Base-by-base conservation (phyloP, 2,113 vertebrate species). In the Myiagra hebetior region DNA sequence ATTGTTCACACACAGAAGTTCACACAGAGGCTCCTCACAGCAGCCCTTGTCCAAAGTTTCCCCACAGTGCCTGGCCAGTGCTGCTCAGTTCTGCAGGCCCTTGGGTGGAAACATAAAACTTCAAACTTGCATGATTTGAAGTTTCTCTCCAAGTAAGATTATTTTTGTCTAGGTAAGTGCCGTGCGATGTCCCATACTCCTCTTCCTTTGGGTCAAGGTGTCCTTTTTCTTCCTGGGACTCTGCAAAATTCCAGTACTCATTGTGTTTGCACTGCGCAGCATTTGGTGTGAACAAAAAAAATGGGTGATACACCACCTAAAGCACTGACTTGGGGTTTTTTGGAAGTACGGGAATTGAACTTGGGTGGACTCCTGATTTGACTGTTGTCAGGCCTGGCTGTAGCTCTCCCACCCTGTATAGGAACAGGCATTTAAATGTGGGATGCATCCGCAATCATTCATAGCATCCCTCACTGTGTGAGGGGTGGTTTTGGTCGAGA, bases 131-230 rank as follows among this genome's bases (percentile, higher is more conserved):
- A 3, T 15, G 67, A 55, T 50, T 77, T 33, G 27, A 55, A 81
- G 35, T 26, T 69, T 87, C 33, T 77, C 44, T 89, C 49, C 41
- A 19, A 79, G 31, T n/a, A 68, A 55, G 3, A 65, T 84, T 37
- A 17, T 35, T 94, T 82, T 60, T 69, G 64, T 56, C 39, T 52
- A 16, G 24, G 41, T 41, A 24, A 73, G 63, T 52, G 33, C 30
- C 1, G 0, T 52, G 30, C 24, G 2, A 0, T 41, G 42, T 74
- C 82, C 57, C 22, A 8, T 62, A 31, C 22, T 67, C 49, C 10
- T 55, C 28, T 85, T 87, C 42, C 59, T 87, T 81, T 62, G 60
- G 49, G 8, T 39, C 2, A 3, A 53, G 41, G 9, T 19, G 8
- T 44, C 1, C 0, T 63, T 91, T 80, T 79, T 88, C 42, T 79